A percentile compares a stretch with the other conserved stretches of the same genome.
phyloP scores from a whole-genome alignment of 2,113 vertebrate species.

The Daboia siamensis region DNA sequence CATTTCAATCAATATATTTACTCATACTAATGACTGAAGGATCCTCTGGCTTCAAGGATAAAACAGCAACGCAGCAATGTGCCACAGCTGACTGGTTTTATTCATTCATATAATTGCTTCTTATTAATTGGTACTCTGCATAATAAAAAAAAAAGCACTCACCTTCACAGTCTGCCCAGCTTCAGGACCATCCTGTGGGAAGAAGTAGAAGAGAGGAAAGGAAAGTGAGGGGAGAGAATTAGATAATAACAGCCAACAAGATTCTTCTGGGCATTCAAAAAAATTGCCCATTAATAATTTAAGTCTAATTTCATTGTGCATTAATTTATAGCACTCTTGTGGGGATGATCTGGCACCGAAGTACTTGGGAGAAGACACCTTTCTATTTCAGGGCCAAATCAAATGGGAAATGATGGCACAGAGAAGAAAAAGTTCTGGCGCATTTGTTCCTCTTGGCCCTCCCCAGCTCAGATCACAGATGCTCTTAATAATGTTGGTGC shows the following conservation, averaged over 20 bases:
- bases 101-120: conserved; percentile 61
- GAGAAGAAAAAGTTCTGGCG: conserved; percentile 38
- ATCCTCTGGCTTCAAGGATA: conserved; percentile 57
- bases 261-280: conserved; percentile 65
- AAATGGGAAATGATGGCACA: conserved; percentile 41
- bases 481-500: conserved; percentile 51
- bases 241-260: conserved; percentile 50
- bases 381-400: conserved; percentile 37
- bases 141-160: conserved; percentile 79
- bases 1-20: conserved; percentile 60
- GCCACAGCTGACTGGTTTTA: conserved; percentile 54
- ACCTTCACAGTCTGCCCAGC: conserved; percentile 94
- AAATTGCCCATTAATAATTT: conserved; percentile 72
- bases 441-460: conserved; percentile 38
- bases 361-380: conserved; percentile 24
- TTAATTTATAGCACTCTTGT: conserved; percentile 55
- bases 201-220: conserved; percentile 27
- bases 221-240: conserved; percentile 39
- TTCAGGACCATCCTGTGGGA: conserved; percentile 84
- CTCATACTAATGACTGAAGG: conserved; percentile 24
- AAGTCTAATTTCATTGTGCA: conserved; percentile 69
- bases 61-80: conserved; percentile 49
- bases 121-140: conserved; percentile 64
- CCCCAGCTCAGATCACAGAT: conserved; percentile 44
- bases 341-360: conserved; percentile 19